Evolutionary conservation across 2,797 vertebrate species (phyloP).

Genomic region (Telmatherina bonti): DNA sequence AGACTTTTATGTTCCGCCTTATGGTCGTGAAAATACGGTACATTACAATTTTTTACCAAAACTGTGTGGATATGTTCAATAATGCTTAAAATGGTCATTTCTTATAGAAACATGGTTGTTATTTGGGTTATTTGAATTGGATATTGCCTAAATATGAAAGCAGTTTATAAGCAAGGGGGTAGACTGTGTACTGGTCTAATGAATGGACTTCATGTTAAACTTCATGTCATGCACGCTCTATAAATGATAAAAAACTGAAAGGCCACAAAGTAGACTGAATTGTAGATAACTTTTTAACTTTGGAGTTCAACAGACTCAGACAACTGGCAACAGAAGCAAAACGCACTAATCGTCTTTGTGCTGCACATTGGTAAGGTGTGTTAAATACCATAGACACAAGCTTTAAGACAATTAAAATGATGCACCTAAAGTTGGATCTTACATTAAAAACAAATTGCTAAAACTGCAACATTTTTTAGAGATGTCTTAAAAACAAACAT

Average conservation of each 20-base stretch:
- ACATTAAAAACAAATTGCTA: too few relatives aligned
- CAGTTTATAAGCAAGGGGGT: not conserved
- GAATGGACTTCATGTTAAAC: not conserved
- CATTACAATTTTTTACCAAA: not conserved
- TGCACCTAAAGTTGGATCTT: too few relatives aligned
- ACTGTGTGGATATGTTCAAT: not conserved
- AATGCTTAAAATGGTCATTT: not conserved
- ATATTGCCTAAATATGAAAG: too few relatives aligned
- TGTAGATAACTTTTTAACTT: not conserved
- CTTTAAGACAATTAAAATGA: too few relatives aligned
- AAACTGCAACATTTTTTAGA: too few relatives aligned
- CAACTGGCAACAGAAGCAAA: not conserved
- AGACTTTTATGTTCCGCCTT: too few relatives aligned
- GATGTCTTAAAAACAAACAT: too few relatives aligned
- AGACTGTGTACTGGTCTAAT: not conserved
- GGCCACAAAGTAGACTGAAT: not conserved
- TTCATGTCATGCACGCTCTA: conserved; percentile 1
- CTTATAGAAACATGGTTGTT: not conserved
- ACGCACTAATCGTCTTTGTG: too few relatives aligned
- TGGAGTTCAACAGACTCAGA: not conserved
- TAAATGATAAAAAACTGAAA: conserved; percentile 6
- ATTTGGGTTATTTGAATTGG: too few relatives aligned
- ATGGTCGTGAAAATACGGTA: too few relatives aligned
- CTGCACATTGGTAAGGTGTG: not conserved
- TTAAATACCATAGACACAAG: too few relatives aligned